Percentiles rank a stretch among this genome's conserved stretches.
These are phyloP conservation scores for Columba guinea DNA, from an alignment of 2,797 vertebrate genomes.

Conservation along the genomic window DNA sequence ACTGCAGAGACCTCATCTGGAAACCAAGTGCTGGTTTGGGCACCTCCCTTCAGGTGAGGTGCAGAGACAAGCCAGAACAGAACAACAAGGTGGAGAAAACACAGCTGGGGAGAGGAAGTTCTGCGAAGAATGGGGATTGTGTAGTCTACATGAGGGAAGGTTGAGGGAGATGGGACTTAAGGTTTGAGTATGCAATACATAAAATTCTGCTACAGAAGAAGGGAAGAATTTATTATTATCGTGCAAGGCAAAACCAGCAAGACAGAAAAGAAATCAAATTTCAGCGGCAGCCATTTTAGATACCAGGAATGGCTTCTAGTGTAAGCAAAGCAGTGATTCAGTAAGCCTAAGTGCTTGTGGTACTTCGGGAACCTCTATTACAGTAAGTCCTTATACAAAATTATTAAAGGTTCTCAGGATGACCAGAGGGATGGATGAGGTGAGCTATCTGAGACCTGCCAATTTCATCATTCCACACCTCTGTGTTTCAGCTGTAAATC, in stretches of 20 bases:
- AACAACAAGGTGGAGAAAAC: not conserved
- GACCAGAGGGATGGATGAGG: not conserved
- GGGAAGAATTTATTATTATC: not conserved
- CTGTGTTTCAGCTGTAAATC: not conserved
- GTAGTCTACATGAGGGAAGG: not conserved
- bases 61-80: not conserved
- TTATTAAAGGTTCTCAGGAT: not conserved
- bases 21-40: fast-evolving
- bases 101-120: not conserved
- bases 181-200: not conserved
- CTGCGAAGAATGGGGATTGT: not conserved
- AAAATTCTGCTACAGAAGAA: not conserved
- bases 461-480: not conserved
- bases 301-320: not conserved
- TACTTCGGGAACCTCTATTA: not conserved
- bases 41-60: not conserved
- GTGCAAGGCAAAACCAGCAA: not conserved
- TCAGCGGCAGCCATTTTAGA: not conserved
- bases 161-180: not conserved
- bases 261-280: not conserved
- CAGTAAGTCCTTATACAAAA: not conserved
- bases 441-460: not conserved
- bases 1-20: not conserved
- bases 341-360: not conserved
- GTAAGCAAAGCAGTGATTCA: not conserved